Conservation (phyloP, 2,797 vertebrate species). For the Lepidocolaptes lacrymiger region DNA sequence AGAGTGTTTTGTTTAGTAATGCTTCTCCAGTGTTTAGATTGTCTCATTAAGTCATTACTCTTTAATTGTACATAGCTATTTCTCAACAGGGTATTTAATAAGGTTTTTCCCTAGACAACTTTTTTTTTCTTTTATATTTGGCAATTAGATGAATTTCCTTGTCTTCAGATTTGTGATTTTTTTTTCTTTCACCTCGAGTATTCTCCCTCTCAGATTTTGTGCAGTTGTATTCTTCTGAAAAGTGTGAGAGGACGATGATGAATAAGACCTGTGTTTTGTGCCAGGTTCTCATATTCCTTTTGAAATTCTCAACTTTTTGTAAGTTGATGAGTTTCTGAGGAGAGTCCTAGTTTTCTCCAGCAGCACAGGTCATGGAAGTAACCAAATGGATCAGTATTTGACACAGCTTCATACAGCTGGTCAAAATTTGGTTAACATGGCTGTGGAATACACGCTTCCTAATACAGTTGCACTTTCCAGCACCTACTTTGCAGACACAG, state of each 20-base stretch:
- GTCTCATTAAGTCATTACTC: neutral
- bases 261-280: neutral
- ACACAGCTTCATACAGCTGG: neutral
- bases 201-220: neutral
- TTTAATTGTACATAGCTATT: neutral
- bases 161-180: neutral
- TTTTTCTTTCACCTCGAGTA: neutral
- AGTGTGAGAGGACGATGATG: neutral
- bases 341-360: neutral
- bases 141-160: neutral
- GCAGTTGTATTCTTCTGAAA: neutral
- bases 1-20: neutral
- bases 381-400: neutral
- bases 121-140: neutral
- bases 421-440: neutral
- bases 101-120: neutral
- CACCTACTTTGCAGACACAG: neutral
- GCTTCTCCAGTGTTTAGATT: neutral
- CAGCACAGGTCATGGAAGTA: neutral
- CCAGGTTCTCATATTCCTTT: neutral
- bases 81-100: neutral
- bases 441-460: neutral
- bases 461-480: neutral
- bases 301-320: neutral
- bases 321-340: neutral